Evolutionary conservation across 2,888 invertebrate genomes (phyloP).

Genomic region (Sinodicranocentrus sp.): DNA sequence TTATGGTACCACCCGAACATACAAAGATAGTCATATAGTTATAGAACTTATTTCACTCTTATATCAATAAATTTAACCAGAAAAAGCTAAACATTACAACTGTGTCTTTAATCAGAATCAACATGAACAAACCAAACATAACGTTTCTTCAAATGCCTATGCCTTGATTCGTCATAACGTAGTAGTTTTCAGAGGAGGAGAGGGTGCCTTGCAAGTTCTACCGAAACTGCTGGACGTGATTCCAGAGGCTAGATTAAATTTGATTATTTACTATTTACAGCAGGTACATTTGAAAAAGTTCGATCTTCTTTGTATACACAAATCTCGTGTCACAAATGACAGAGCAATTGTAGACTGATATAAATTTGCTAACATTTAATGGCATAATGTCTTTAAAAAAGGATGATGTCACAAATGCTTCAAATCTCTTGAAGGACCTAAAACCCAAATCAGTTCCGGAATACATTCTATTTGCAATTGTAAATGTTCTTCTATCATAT

Average conservation of each 20-base stretch:
- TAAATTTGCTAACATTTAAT: background rate
- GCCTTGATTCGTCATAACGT: constrained; percentile 96
- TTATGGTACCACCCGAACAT: constrained; percentile 74
- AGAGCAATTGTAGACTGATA: background rate
- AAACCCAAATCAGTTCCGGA: constrained; percentile 97
- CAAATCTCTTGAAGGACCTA: constrained; percentile 91
- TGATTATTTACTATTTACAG: constrained; percentile 95
- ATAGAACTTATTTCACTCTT: background rate
- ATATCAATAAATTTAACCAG: too few species aligned
- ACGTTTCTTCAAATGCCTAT: constrained; percentile 85
- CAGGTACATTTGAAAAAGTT: constrained; percentile 80
- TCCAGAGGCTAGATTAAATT: constrained; percentile 96
- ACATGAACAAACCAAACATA: constrained; percentile 76
- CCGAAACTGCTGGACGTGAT: constrained; percentile 96
- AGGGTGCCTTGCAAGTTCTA: constrained; percentile 94
- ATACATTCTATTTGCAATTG: constrained; percentile 97
- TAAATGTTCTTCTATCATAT: constrained; percentile 95
- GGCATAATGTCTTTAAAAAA: constrained; percentile 58
- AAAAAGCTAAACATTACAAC: too few species aligned
- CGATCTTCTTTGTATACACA: background rate
- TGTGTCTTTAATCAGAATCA: too few species aligned
- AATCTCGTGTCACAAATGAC: too few species aligned
- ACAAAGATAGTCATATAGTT: too few species aligned
- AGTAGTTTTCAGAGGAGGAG: constrained; percentile 96
- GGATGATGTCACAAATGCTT: constrained; percentile 93